Conservation (phyloP, 2,113 vertebrate genomes). For the Pavo muticus region DNA sequence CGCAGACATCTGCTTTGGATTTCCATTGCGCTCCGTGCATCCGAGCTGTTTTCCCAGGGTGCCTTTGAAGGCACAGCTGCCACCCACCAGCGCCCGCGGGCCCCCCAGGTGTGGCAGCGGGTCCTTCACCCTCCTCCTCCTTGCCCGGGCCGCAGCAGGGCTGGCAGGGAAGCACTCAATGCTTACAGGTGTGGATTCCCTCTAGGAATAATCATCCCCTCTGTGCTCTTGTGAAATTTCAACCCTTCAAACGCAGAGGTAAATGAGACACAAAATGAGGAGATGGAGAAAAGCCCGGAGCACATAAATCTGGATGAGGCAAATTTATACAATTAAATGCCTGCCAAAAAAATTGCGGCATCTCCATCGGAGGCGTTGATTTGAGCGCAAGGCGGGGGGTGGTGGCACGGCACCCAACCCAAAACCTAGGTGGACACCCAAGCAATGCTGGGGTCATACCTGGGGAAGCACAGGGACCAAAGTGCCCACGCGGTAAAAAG, state of each 20-base stretch:
- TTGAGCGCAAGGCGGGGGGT: not conserved
- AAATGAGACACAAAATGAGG: constrained; percentile 45
- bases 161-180: constrained; percentile 52
- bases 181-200: constrained; percentile 59
- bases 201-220: constrained; percentile 62
- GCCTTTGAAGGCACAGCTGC: constrained; percentile 53
- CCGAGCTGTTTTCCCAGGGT: constrained; percentile 43
- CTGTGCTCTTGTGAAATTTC: constrained; percentile 50
- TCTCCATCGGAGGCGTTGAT: constrained; percentile 47
- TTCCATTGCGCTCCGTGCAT: not conserved
- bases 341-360: constrained; percentile 63
- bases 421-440: not conserved
- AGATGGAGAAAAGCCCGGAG: constrained; percentile 63
- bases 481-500: not conserved
- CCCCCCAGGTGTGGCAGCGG: constrained; percentile 49
- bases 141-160: not conserved
- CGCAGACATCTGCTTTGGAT: fast-evolving
- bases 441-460: not conserved
- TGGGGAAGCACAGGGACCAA: not conserved
- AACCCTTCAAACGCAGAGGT: constrained; percentile 50
- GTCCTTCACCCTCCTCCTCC: constrained; percentile 49
- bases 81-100: constrained; percentile 51
- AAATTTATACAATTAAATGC: constrained; percentile 50
- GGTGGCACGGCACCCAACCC: not conserved
- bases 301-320: constrained; percentile 62